Evolutionary conservation across 2,113 vertebrate species (phyloP), one percentile per base, ranked within the genome.

Genomic region (Sapayoa aenigma): DNA sequence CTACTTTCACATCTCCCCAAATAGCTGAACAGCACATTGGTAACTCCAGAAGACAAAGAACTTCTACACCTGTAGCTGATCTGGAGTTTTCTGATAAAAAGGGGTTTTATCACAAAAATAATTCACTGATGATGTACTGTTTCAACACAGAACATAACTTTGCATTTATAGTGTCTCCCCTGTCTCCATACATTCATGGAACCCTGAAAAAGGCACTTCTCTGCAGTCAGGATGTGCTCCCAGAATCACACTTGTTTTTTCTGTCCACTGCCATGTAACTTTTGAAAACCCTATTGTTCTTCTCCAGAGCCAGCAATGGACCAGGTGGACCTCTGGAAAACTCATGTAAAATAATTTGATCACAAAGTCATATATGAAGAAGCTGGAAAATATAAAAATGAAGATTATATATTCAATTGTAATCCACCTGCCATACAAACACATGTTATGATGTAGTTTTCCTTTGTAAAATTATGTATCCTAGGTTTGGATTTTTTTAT

Each of bases 121-220:
- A 13, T 69, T 79, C 14, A 20, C 49, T 35, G 42, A 42, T 79
- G n/a, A 35, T 12, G 13, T n/a, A 59, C 17, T 27, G 31, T 50
- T 86, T 77, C n/a, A 78, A 73, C 41, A 30, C 25, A 58, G 37
- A 41, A 52, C 3, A 1, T 23, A 59, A 39, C 35, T 55, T 71
- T 50, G 10, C 24, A 33, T 75, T 59, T 44, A 28, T n/a, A 53
- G 83, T 74, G 3, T 10, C 42, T 72, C 6, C 5, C 1, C 6
- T 41, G 5, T 50, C 21, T 77, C 41, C 22, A 63, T 6, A 20
- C 11, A 44, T 11, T 21, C 1, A 0, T 2, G 11, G 60, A 9
- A 81, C 8, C 53, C 37, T 73, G 47, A 41, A 82, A 30, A 5
- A 25, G 52, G 15, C 18, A 41, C 22, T 22, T 6, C 8, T 46